Evolutionary conservation across 2,797 vertebrate genomes (phyloP), one percentile per base, ranked within the genome.

Genomic region (Pangasius macronema): DNA sequence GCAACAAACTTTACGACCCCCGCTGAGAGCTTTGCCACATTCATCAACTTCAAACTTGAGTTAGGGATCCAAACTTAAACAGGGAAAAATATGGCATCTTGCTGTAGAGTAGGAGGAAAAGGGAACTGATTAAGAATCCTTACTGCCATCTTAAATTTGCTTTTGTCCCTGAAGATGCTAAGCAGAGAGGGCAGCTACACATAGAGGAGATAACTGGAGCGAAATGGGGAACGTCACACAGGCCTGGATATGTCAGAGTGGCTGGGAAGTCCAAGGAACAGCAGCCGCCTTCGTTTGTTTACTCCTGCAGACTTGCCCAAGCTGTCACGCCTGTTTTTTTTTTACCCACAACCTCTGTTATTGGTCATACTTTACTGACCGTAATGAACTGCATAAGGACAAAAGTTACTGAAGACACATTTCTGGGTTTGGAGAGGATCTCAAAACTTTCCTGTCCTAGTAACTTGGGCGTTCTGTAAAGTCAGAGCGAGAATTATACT

Each of bases 201-300:
- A 75, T 39, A 70, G 82, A 36, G 81, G 88, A 93, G 90, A 89
- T 93, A 92, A 95, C 93, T 90, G 42, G 88, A 91, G 84, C 85
- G 92, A 94, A 93, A 91, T 76, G 1, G 82, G 89, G 87, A 93
- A 91, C 85, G 27, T 91, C 90, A 46, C 57, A 85, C 91, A 92
- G 94, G 92, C 92, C 93, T 91, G 90, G 91, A 94, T 93, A 87
- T 94, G 94, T 95, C 95, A 94, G 89, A n/a, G 88, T 16, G 85
- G 82, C 49, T 86, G 81, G 33, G 67, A 88, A 89, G 89, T 77
- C 81, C 87, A 46, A 87, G 13, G 55, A 73, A 76, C 81, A 68
- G 84, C 88, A 53, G 87, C 85, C 24, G 85, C 89, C 87, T 89
- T 89, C 81, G 67, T 87, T 87, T 88, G 80, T 90, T 93, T 90